Conservation (phyloP, 2,113 vertebrate species). For the Sitta europaea region DNA sequence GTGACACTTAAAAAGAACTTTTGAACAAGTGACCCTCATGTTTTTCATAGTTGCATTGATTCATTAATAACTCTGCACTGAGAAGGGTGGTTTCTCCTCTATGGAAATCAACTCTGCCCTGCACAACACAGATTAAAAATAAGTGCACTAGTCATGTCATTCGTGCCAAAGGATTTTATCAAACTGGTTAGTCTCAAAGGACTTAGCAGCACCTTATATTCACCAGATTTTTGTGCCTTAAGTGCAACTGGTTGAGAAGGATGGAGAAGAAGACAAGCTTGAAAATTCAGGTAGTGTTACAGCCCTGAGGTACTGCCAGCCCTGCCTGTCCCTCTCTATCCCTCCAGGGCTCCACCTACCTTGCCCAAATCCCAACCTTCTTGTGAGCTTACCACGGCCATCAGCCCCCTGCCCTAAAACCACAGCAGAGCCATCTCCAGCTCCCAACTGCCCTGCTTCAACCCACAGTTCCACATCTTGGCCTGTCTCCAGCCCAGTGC, state of each 20-base stretch:
- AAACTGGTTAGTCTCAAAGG: neutral
- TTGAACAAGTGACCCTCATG: neutral
- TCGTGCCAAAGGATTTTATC: fast-evolving
- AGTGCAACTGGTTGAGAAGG: neutral
- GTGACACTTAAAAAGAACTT: neutral
- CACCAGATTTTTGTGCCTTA: neutral
- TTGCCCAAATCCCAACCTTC: neutral
- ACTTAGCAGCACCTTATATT: neutral
- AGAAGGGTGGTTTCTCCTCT: neutral
- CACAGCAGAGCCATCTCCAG: neutral
- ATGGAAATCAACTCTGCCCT: neutral
- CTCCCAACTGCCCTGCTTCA: neutral
- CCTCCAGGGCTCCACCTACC: fast-evolving
- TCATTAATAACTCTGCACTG: neutral
- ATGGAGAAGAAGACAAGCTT: neutral
- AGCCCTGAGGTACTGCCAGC: neutral
- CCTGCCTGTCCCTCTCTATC: neutral
- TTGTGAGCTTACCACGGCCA: neutral
- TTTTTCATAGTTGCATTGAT: neutral
- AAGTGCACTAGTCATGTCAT: no score
- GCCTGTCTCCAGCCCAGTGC: neutral
- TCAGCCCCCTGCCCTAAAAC: neutral
- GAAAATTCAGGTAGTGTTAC: neutral
- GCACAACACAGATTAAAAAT: neutral
- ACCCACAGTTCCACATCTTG: no score